phyloP scores from a whole-genome alignment of 2,888 invertebrate genomes.

The Eupithecia insigniata region DNA sequence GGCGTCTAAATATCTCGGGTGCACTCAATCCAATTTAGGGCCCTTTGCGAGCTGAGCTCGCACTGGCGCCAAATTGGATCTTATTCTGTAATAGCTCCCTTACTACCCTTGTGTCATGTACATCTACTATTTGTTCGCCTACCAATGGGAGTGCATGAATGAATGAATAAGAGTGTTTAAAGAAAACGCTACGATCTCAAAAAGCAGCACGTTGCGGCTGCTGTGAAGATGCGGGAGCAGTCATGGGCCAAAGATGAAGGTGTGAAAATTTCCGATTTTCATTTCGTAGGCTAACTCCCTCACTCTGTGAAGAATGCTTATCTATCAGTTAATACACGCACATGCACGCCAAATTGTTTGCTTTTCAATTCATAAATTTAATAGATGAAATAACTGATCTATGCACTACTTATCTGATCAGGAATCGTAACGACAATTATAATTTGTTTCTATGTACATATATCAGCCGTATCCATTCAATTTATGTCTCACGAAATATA shows the following conservation, averaged over 20 bases:
- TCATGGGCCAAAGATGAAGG: not conserved
- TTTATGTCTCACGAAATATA: not conserved
- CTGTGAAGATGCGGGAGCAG: not conserved
- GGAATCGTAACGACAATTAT: not conserved
- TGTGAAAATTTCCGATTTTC: not conserved
- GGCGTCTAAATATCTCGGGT: no score
- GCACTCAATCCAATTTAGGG: no score
- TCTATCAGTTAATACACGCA: not conserved
- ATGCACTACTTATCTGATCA: not conserved
- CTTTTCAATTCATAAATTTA: not conserved
- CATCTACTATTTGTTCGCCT: no score
- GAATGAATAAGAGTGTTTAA: no score
- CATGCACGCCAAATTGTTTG: not conserved
- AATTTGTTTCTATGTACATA: not conserved
- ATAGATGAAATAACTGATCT: not conserved
- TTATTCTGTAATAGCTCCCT: no score
- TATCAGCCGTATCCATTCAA: not conserved
- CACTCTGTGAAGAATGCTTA: not conserved
- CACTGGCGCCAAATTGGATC: no score
- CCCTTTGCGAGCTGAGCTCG: no score
- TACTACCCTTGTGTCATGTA: no score
- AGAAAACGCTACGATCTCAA: not conserved
- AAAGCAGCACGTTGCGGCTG: not conserved
- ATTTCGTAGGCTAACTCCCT: not conserved
- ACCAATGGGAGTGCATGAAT: no score